Base-by-base conservation (phyloP, 2,113 vertebrate genomes). In the Theropithecus gelada region DNA sequence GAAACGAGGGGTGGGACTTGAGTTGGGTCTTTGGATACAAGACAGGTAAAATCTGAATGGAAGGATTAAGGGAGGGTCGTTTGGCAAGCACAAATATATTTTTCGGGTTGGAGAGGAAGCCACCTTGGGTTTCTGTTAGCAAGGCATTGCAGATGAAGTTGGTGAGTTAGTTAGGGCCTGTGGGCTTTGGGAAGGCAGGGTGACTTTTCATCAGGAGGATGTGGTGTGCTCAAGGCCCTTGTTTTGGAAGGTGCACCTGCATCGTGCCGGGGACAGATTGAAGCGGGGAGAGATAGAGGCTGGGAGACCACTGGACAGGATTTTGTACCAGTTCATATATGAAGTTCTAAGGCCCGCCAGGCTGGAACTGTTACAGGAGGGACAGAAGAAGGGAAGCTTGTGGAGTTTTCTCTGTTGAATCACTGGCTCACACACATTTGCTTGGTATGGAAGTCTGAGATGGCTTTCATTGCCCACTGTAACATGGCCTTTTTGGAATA, bases 61-160 rank as follows among this genome's bases (percentile, higher is more conserved):
- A 38, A 59, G 75, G 45, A 16, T 17, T 73, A 8, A 18, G 16
- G 13, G 20, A 66, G 59, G 57, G 32, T 81, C 43, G 73, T 52
- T 17, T 45, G 66, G 61, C 6, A 55, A 18, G 88, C 27, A 35
- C n/a, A 43, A 0, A 12, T 38, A 5, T 0, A 5, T 45, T 0
- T 78, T 78, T 52, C 2, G 76, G 23, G 10, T 80, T 50, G 8
- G 3, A 25, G 57, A 83, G 27, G 22, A 32, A 94, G 27, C 22
- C 38, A 5, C 32, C 66, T 10, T 38, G 43, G 14, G n/a, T 66
- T 90, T 90, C 78, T 70, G 3, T 72, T 30, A 85, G 43, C 52
- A 18, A 70, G 72, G 50, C 61, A 17, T 68, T 52, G 40, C 61
- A 59, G 89, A 40, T 78, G 66, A 89, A 83, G 38, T 61, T 55